Percentiles rank a stretch among this genome's conserved stretches.
phyloP scores from a whole-genome alignment of 2,113 vertebrate genomes.

The Cheirogaleus medius region DNA sequence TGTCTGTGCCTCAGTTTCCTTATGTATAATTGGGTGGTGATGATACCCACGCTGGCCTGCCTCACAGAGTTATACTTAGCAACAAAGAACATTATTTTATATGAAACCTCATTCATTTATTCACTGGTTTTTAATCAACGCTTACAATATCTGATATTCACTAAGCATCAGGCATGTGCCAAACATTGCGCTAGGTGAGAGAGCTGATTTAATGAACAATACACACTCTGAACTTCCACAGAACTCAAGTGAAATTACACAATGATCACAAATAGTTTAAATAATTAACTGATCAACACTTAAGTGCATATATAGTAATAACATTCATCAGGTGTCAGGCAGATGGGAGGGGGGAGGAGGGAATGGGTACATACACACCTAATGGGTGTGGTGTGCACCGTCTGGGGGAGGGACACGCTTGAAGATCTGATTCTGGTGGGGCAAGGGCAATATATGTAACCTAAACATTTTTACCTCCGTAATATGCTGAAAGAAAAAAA shows the following conservation, averaged over 20 bases:
- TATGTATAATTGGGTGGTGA: no score
- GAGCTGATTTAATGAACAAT: not conserved
- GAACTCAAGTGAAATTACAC: not conserved
- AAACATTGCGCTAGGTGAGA: not conserved
- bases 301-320: no score
- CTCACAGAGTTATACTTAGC: not conserved
- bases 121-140: not conserved
- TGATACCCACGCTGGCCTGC: not conserved
- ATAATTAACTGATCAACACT: not conserved
- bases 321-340: no score
- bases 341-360: no score
- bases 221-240: not conserved
- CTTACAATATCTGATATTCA: not conserved
- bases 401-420: no score
- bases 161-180: not conserved
- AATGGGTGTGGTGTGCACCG: no score
- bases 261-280: not conserved
- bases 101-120: not conserved
- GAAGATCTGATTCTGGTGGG: no score
- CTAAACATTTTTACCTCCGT: no score
- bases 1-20: not conserved
- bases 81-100: not conserved
- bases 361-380: no score
- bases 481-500: no score
- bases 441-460: no score